Evolutionary conservation across 2,113 vertebrate species (phyloP), one percentile per base, ranked within the genome.

Genomic region (Cynopterus brachyotis): DNA sequence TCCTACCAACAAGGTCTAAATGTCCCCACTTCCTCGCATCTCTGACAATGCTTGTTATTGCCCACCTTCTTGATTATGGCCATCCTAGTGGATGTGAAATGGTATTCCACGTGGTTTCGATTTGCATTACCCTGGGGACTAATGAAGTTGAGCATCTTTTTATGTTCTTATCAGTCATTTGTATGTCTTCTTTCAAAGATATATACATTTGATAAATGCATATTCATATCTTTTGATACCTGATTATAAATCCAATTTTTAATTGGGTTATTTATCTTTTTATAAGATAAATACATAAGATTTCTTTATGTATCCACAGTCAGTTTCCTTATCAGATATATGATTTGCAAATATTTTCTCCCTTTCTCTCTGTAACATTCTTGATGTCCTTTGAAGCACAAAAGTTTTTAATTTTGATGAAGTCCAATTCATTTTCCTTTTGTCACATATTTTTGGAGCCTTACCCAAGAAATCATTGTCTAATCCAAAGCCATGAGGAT

Each of bases 401-500:
- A 50, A 70, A n/a, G 6, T 75, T 84, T 91, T 67, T 30, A 17
- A 57, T 66, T 93, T 95, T 73, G 64, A 50, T 93, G 60, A 96
- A 66, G 35, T 67, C 9, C 11, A 45, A 19, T 69, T 83, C 40
- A 40, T 60, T 30, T 86, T 75, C 76, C 40, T 75, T 64, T 59
- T 40, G 16, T 89, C n/a, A 13, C 32, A 86, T 55, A 24, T 45
- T 96, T 91, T 93, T 75, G 59, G n/a, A 53, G 3, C 32, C 45
- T 2, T 67, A 42, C 12, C 86, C 93, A 75, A 91, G 89, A 95
- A 87, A 47, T 37, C 2, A 16, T 57, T 53, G 13, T 32, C 37
- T 53, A 45, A 37, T 53, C 28, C 17, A 79, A 35, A 60, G 17
- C n/a, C 60, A 17, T 7, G 10, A 70, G 75, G 47, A 64, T 82